Evolutionary conservation across 2,113 vertebrate species (phyloP).

Genomic region (Diadophis punctatus): DNA sequence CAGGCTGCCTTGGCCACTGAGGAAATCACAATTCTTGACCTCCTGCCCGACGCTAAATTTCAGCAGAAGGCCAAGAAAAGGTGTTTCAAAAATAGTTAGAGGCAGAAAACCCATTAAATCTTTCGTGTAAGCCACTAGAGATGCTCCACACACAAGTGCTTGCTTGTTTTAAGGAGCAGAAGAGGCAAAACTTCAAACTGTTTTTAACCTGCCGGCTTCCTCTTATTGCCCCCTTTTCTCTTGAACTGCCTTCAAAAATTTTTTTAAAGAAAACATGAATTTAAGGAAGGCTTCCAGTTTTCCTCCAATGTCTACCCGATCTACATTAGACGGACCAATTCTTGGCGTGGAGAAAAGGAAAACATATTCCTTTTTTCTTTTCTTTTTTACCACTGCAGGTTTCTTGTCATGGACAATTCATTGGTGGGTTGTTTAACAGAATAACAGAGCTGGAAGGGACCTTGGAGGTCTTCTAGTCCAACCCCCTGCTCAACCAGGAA

Average conservation of each 20-base stretch:
- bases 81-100: background rate
- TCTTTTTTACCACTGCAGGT: background rate
- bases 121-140: background rate
- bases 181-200: background rate
- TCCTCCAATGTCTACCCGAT: background rate
- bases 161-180: background rate
- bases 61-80: background rate
- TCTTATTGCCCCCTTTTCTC: background rate
- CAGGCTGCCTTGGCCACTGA: background rate
- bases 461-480: background rate
- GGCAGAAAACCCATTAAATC: background rate
- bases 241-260: background rate
- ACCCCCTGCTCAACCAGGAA: background rate
- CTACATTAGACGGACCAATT: background rate
- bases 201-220: background rate
- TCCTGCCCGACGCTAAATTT: background rate
- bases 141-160: background rate
- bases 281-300: background rate
- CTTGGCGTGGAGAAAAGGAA: background rate
- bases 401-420: background rate
- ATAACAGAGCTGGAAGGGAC: background rate
- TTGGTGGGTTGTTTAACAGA: background rate
- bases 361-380: background rate
- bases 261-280: too few relatives aligned
- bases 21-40: background rate